Percentiles rank a stretch among this genome's conserved stretches.
These are phyloP conservation scores for Spodoptera frugiperda DNA, from an alignment of 1,140 invertebrate species.

Conservation along the genomic window DNA sequence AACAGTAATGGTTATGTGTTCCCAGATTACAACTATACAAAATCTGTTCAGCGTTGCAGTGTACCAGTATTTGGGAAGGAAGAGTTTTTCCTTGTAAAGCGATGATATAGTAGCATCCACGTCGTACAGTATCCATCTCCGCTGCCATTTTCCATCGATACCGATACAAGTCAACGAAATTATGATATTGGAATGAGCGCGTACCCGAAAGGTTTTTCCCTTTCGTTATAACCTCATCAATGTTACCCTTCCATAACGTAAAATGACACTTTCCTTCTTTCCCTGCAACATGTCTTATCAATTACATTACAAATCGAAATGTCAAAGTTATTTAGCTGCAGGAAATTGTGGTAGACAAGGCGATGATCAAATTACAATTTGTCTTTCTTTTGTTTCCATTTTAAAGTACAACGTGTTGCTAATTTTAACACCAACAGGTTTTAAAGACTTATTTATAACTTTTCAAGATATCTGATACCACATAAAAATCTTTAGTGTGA, in stretches of 20 bases:
- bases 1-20: slow-evolving; percentile 5
- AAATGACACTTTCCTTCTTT: slow-evolving; percentile 21
- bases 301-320: slow-evolving; percentile 14
- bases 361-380: not conserved
- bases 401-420: too few relatives aligned
- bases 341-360: not conserved
- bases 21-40: not conserved
- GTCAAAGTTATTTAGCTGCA: not conserved
- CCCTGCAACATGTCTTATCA: not conserved
- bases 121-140: slow-evolving; percentile 3
- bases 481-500: too few relatives aligned
- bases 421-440: too few relatives aligned
- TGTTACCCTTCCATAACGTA: not conserved
- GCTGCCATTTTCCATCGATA: not conserved
- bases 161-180: slow-evolving; percentile 16
- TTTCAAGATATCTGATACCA: too few relatives aligned
- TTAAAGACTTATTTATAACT: too few relatives aligned
- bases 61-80: not conserved
- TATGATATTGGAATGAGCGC: slow-evolving; percentile 16
- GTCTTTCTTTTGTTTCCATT: too few relatives aligned
- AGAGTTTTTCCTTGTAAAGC: slow-evolving; percentile 2
- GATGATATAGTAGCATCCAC: not conserved
- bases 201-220: slow-evolving; percentile 13
- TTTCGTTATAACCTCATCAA: slow-evolving; percentile 12
- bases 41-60: not conserved